Evolutionary conservation across 2,888 invertebrate species (phyloP).

Genomic region (Eubasilissa splendida): DNA sequence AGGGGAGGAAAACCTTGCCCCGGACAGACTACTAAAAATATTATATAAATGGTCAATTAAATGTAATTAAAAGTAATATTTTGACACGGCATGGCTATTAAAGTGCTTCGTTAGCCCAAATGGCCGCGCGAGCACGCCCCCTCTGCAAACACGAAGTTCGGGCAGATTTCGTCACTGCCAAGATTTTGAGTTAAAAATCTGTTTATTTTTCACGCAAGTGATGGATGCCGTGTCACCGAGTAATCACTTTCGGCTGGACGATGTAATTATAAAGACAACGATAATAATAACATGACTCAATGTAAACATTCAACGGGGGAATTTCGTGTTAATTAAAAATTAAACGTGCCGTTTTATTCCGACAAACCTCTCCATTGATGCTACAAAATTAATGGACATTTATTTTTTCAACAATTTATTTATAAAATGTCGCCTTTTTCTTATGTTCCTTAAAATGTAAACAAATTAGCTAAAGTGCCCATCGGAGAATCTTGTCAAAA

Average conservation of each 20-base stretch:
- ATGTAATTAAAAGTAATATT: conserved; percentile 53
- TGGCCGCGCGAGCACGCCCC: conserved; percentile 44
- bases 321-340: conserved; percentile 39
- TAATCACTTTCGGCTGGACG: conserved; percentile 52
- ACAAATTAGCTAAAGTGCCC: conserved; percentile 33
- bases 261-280: conserved; percentile 50
- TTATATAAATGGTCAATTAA: conserved; percentile 15
- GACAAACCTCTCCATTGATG: conserved; percentile 13
- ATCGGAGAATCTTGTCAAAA: conserved; percentile 16
- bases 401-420: background rate
- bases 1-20: too few species aligned
- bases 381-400: background rate
- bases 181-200: conserved; percentile 46
- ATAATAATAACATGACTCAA: conserved; percentile 41
- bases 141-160: conserved; percentile 35
- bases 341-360: conserved; percentile 18
- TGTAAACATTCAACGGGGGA: conserved; percentile 24
- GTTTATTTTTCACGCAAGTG: conserved; percentile 55
- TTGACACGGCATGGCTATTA: conserved; percentile 53
- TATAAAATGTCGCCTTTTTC: background rate
- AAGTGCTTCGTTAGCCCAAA: conserved; percentile 51
- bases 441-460: conserved; percentile 33
- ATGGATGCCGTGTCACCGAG: conserved; percentile 53
- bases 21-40: too few species aligned
- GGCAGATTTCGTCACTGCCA: conserved; percentile 25